Conservation (phyloP, 2,888 invertebrate species). For the Ophion slaviceki region DNA sequence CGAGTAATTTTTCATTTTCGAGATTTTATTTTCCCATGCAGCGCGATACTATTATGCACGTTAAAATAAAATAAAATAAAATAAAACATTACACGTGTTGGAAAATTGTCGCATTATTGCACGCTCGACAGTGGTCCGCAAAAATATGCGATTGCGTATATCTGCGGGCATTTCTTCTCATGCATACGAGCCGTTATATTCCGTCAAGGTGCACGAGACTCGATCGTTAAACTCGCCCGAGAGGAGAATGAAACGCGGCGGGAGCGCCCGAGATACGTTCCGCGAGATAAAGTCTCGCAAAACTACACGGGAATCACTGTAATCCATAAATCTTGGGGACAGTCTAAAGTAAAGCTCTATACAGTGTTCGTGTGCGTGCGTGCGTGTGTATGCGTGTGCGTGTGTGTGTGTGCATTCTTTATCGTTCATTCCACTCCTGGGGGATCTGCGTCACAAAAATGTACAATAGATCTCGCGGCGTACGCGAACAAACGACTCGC, state of each 20-base stretch:
- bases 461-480: conserved; percentile 28
- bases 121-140: not conserved
- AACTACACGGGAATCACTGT: conserved; percentile 48
- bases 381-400: no score
- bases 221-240: conserved; percentile 44
- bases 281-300: conserved; percentile 40
- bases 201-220: conserved; percentile 20
- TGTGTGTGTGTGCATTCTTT: conserved; percentile 2
- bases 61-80: not conserved
- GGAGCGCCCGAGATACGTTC: conserved; percentile 3
- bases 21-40: no score
- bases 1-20: no score
- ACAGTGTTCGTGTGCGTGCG: no score
- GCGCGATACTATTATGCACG: no score
- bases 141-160: conserved; percentile 20
- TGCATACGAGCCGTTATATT: conserved; percentile 34
- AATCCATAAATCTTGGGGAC: conserved; percentile 55
- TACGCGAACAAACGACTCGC: conserved; percentile 23
- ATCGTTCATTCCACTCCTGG: conserved; percentile 37
- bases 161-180: conserved; percentile 33
- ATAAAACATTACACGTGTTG: not conserved
- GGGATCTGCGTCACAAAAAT: conserved; percentile 45
- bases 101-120: conserved; percentile 21
- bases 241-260: conserved; percentile 21
- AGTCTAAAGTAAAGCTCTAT: conserved; percentile 32